Base-by-base conservation (phyloP, 2,113 vertebrate genomes). In the Pristiophorus japonicus region DNA sequence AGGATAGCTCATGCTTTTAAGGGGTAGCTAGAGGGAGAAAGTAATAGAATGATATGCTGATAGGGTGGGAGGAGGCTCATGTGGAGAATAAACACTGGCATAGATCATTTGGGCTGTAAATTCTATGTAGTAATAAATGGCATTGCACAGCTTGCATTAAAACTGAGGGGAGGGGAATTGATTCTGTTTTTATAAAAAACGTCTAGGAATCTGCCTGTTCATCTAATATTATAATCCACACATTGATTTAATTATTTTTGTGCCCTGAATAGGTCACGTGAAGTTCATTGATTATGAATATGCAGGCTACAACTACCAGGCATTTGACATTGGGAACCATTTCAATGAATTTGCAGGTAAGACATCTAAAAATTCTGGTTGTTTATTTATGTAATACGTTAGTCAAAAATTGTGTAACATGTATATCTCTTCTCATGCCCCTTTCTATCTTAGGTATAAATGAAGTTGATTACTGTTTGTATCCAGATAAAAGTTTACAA, bases 221-320 rank as follows among this genome's bases (percentile, higher is more conserved):
- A 88, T 88, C 85, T 3, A 88, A 90, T 85, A 24, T n/a, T n/a
- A n/a, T n/a, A 24, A 11, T 59, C 55, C 7, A 18, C 16, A 8
- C n/a, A 8, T 92, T 63, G 59, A 66, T 93, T 93, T 42, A 22
- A 42, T 96, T 96, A 96, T 98, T 97, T 97, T 97, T 98, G 97
- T 98, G 96, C 98, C 97, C 97, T 96, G 96, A 96, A 85, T 96
- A 99, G 99, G 98, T 96, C 98, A 98, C 95, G 98, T 99, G 96
- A 98, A 98, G 98, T 99, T 99, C 97, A 99, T 99, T 97, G 99
- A 99, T 98, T 99, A 99, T 96, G 99, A 99, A 96, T 99, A 99
- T 65, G 98, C 98, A 97, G 99, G 99, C 96, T 99, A 99, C 98
- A 99, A 99, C 98, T 99, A 99, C 97, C 98, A 99, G 98, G 99